Conservation (phyloP, 2,888 invertebrate genomes). For the Clostera curtula region DNA sequence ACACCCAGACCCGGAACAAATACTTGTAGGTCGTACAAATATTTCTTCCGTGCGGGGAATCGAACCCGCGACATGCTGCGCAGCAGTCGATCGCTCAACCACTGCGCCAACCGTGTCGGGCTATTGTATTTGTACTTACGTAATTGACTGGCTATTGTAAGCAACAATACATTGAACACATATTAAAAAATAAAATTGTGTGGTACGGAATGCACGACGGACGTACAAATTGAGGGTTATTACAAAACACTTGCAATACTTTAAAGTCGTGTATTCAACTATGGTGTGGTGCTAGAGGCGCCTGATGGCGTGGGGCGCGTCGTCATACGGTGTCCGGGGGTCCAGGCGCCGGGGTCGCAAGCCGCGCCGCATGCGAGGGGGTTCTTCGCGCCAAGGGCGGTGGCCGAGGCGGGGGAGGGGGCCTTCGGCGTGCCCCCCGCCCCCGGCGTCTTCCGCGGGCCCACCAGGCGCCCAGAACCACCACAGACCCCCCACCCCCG, state of each 20-base stretch:
- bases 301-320: constrained; percentile 32
- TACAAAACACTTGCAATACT: constrained; percentile 37
- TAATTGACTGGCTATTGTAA: too few species aligned
- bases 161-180: too few species aligned
- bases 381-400: constrained; percentile 54
- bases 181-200: neutral
- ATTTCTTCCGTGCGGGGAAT: too few species aligned
- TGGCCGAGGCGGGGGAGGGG: constrained; percentile 50
- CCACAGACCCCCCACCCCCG: constrained; percentile 36
- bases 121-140: too few species aligned
- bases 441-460: constrained; percentile 29
- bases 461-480: constrained; percentile 31
- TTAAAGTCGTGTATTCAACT: constrained; percentile 59
- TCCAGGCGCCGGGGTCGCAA: constrained; percentile 38
- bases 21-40: too few species aligned
- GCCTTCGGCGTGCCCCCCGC: constrained; percentile 42
- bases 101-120: too few species aligned
- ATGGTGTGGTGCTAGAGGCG: constrained; percentile 28
- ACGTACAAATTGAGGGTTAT: neutral
- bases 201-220: neutral
- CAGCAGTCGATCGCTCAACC: too few species aligned
- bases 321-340: constrained; percentile 63
- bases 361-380: constrained; percentile 56
- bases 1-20: too few species aligned
- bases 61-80: too few species aligned